Evolutionary conservation across 2,797 vertebrate species (phyloP).

Genomic region (Oryzias dopingdopingensis): DNA sequence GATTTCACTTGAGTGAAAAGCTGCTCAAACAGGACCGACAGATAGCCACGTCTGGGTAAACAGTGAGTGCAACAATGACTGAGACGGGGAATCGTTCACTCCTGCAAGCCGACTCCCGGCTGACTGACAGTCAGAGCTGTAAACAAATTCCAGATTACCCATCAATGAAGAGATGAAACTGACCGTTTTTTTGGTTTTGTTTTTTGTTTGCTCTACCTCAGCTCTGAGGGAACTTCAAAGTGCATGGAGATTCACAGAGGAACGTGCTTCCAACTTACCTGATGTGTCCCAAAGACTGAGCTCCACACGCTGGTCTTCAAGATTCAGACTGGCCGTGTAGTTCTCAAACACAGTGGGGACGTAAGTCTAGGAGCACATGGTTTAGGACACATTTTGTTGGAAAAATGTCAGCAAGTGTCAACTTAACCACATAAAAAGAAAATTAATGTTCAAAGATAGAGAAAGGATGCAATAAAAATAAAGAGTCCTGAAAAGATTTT

Average conservation of each 20-base stretch:
- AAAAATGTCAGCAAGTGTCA: background rate
- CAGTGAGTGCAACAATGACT: conserved; percentile 31
- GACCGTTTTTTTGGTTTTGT: background rate
- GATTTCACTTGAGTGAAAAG: conserved; percentile 37
- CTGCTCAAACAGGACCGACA: conserved; percentile 50
- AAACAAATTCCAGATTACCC: conserved; percentile 29
- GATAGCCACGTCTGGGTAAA: conserved; percentile 48
- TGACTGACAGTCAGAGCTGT: conserved; percentile 18
- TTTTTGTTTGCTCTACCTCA: conserved; percentile 2
- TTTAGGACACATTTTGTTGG: background rate
- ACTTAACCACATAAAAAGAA: too few relatives aligned
- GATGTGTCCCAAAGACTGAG: conserved; percentile 97
- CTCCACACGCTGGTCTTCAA: conserved; percentile 92
- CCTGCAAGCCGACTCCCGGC: conserved; percentile 24
- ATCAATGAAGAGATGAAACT: conserved; percentile 24
- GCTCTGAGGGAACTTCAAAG: background rate
- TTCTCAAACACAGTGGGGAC: conserved; percentile 97
- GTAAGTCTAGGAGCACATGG: conserved; percentile 79
- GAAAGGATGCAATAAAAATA: too few relatives aligned
- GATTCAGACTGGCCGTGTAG: conserved; percentile 91
- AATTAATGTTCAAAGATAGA: too few relatives aligned
- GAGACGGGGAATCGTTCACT: conserved; percentile 23
- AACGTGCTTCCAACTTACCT: conserved; percentile 73
- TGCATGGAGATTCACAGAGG: too few relatives aligned
- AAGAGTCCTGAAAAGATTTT: too few relatives aligned